Conservation (phyloP, 2,113 vertebrate genomes). For the Craseonycteris thonglongyai region DNA sequence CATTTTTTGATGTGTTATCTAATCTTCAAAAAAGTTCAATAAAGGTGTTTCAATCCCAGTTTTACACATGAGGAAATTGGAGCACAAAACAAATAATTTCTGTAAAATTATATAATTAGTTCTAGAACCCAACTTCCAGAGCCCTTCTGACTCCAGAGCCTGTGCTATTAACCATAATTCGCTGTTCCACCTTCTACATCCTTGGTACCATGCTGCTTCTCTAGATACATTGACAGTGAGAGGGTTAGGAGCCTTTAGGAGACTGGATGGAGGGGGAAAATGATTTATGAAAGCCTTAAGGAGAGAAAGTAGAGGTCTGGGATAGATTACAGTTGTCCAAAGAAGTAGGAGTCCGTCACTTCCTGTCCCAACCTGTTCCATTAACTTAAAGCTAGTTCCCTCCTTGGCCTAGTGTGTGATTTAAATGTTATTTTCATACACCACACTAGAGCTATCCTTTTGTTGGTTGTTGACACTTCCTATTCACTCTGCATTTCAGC, state of each 20-base stretch:
- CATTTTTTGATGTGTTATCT: background rate
- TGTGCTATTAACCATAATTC: background rate
- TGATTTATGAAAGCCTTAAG: too few relatives aligned
- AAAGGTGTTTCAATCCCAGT: background rate
- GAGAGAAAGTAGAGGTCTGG: too few relatives aligned
- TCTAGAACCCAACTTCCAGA: background rate
- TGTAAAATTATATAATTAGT: background rate
- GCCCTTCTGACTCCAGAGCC: background rate
- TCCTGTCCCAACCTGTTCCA: too few relatives aligned
- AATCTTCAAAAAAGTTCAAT: conserved; percentile 1
- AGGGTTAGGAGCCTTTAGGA: background rate
- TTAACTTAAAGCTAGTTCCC: too few relatives aligned
- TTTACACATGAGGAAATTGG: conserved; percentile 2
- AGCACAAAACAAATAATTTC: background rate
- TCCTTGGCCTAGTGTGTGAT: background rate
- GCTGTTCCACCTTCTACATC: background rate
- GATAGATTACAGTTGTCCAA: too few relatives aligned
- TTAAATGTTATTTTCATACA: background rate
- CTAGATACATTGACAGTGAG: background rate
- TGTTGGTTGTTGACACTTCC: background rate
- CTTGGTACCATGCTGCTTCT: background rate
- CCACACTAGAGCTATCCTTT: background rate
- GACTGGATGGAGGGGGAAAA: too few relatives aligned
- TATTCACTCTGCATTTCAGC: background rate
- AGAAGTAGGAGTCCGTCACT: too few relatives aligned